Base-by-base conservation (phyloP, 1,140 invertebrate genomes). In the Megalonaias nervosa region DNA sequence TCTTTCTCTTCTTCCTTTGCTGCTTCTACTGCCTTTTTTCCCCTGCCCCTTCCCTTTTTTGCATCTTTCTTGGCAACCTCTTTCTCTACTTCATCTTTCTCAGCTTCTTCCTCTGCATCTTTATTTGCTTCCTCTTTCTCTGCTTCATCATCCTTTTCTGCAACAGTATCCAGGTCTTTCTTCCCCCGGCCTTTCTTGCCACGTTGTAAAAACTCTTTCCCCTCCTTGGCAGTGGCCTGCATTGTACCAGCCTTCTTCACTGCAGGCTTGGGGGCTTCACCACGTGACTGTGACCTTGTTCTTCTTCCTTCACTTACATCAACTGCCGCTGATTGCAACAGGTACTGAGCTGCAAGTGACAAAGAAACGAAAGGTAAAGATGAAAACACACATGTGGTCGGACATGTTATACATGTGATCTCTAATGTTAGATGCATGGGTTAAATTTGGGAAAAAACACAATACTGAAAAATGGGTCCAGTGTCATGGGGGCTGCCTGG, bases 171-270 rank as follows among this genome's bases (percentile, higher is more conserved):
- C 11, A 48, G 38, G 38, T 48, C 38, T 48, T 48, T 48, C 38
- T 48, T 48, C 38, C 38, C 38, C 59, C 60, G 71, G 11, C 48
- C 57, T 57, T 70, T 77, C 66, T 77, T 73, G 11, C 79, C 67
- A 3, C 74, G 65, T 55, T 73, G 55, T 19, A 71, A 57, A 56
- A 64, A 76, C 67, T 80, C 74, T 48, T 73, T 68, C 31, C 74
- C 79, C 56, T 86, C 85, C 71, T 86, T 85, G 21, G 84, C 84
- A 13, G 84, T 82, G 6, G 71, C 79, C 59, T 85, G 77, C 79
- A 82, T 84, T 62, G 85, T 82, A 26, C 82, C 80, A 11, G 77
- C 81, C 67, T 83, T 81, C 66, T 87, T 87, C n/a, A 84, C 31
- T 15, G 82, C 26, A 16, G 84, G 77, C 67, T 81, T 81, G 58